Base-by-base conservation (phyloP, 2,797 vertebrate genomes). In the Neosilurus hyrtlii region DNA sequence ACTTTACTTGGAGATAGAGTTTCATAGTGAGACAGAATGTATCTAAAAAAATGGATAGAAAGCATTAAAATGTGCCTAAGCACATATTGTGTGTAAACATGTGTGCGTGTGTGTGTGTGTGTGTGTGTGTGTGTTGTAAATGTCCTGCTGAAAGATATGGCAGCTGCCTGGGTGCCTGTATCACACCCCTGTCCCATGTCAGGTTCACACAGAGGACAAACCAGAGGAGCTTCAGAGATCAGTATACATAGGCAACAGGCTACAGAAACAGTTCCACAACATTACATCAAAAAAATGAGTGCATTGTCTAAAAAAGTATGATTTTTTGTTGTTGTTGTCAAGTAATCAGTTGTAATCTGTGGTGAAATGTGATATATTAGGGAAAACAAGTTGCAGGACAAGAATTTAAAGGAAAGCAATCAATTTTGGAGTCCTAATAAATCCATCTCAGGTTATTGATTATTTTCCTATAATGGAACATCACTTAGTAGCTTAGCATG, bases 171-270 rank as follows among this genome's bases (percentile, higher is more conserved):
- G 20, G 26, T 68, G 71, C 67, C 57, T 37, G n/a, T 70, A 70
- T 90, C 87, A 26, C 83, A 82, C 67, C 37, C 68, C 79, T 70
- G 76, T 71, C 75, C 75, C 57, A 79, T 78, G 74, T 61, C 22
- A 66, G 73, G 89, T 88, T 92, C 88, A 88, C n/a, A 2, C 70
- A 59, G 20, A 65, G 84, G 89, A 70, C 85, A 87, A 56, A 43
- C n/a, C 62, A 79, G 67, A 85, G 5, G 74, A 80, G 78, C 66
- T 57, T 70, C 76, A 61, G 22, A 80, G 80, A 7, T 37, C 35
- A 20, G 30, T 43, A n/a, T n/a, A n/a, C n/a, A n/a, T n/a, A n/a
- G n/a, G n/a, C n/a, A n/a, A n/a, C n/a, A n/a, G n/a, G n/a, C n/a
- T n/a, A n/a, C n/a, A n/a, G n/a, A n/a, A n/a, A n/a, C n/a, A n/a